Percentiles rank a stretch among this genome's conserved stretches.
These are phyloP conservation scores for Paraescarpia echinospica DNA, from an alignment of 1,140 invertebrate genomes.

Conservation along the genomic window DNA sequence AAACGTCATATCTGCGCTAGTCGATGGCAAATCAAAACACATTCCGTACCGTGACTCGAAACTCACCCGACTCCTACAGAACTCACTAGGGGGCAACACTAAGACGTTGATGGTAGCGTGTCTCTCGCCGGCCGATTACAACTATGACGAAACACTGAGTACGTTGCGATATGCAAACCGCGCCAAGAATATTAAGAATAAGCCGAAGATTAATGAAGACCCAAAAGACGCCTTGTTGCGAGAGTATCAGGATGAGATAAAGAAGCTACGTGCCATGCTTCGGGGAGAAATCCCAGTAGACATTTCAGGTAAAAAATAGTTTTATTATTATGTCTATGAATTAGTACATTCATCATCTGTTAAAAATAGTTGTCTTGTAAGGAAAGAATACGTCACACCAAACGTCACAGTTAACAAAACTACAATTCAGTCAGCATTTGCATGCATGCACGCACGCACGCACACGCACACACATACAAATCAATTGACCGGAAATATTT, in stretches of 20 bases:
- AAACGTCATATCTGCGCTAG: constrained; percentile 93
- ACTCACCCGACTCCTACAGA: constrained; percentile 69
- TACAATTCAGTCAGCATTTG: too few species aligned
- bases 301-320: not conserved
- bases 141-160: constrained; percentile 59
- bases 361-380: not conserved
- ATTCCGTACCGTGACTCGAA: constrained; percentile 89
- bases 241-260: constrained; percentile 58
- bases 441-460: too few species aligned
- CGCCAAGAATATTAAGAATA: constrained; percentile 96
- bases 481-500: too few species aligned
- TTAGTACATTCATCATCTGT: not conserved
- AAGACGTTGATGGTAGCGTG: constrained; percentile 60
- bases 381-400: too few species aligned
- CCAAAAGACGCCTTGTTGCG: constrained; percentile 74
- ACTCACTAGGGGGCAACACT: constrained; percentile 59
- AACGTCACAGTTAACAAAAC: too few species aligned
- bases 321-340: not conserved
- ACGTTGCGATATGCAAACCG: constrained; percentile 80
- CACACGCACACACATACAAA: too few species aligned
- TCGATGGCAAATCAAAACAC: constrained; percentile 62
- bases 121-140: constrained; percentile 58
- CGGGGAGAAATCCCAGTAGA: constrained; percentile 44
- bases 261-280: constrained; percentile 55
- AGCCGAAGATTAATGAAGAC: constrained; percentile 93